Evolutionary conservation across 2,797 vertebrate genomes (phyloP).

Genomic region (Enoplosus armatus): DNA sequence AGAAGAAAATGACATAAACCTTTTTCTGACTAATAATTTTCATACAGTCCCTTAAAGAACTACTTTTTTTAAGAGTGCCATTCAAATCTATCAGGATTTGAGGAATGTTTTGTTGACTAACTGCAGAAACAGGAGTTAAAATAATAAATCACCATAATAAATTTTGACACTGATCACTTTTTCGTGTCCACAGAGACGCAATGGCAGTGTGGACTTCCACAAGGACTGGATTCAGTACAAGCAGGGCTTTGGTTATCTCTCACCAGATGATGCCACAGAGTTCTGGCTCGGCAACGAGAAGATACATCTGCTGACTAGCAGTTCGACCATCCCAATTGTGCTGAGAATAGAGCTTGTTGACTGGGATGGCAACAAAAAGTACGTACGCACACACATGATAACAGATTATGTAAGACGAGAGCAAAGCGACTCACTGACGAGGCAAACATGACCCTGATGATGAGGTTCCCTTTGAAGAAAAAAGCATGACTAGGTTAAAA

Average conservation of each 20-base stretch:
- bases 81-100: no score
- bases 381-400: not conserved
- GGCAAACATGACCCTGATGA: conserved; percentile 54
- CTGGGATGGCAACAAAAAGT: conserved; percentile 91
- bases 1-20: no score
- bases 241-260: conserved; percentile 96
- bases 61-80: no score
- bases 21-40: no score
- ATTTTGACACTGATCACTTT: not conserved
- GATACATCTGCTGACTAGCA: conserved; percentile 88
- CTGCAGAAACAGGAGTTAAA: no score
- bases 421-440: conserved; percentile 20
- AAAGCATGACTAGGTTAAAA: not conserved
- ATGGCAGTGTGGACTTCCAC: conserved; percentile 91
- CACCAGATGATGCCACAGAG: conserved; percentile 94
- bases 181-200: conserved; percentile 88
- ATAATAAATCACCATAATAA: no score
- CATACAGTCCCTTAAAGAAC: not conserved
- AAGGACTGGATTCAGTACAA: conserved; percentile 93
- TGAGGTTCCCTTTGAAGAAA: not conserved
- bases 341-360: conserved; percentile 92
- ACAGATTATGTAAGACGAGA: conserved; percentile 56
- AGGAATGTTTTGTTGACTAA: conserved; percentile 8
- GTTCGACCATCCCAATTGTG: conserved; percentile 85
- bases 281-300: conserved; percentile 98